phyloP scores from a whole-genome alignment of 2,888 invertebrate genomes.

The Ophion costatus region DNA sequence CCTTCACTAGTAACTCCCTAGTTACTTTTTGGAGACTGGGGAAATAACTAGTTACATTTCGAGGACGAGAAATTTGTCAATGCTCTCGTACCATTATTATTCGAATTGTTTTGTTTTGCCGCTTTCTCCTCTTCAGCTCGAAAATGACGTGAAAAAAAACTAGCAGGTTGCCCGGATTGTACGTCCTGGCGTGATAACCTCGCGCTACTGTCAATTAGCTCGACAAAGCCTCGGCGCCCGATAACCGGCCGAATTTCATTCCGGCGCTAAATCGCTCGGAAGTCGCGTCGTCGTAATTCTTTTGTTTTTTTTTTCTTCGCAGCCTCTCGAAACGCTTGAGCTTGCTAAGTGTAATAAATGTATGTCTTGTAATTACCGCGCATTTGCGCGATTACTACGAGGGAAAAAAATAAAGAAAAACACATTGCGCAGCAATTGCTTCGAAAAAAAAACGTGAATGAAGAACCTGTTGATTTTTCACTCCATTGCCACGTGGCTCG shows the following conservation, averaged over 20 bases:
- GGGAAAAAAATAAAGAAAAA: slow-evolving; percentile 39
- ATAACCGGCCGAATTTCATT: background rate
- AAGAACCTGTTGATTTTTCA: background rate
- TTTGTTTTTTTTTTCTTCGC: slow-evolving; percentile 31
- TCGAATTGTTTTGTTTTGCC: background rate
- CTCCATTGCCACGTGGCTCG: background rate
- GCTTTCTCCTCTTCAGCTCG: background rate
- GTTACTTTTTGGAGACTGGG: too few relatives aligned
- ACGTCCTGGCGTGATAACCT: background rate
- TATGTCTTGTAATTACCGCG: slow-evolving; percentile 57
- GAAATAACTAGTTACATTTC: background rate
- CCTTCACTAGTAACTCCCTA: too few relatives aligned
- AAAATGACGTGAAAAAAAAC: background rate
- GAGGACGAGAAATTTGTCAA: background rate
- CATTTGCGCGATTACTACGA: slow-evolving; percentile 49
- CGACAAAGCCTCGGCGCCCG: background rate
- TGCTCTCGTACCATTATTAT: background rate
- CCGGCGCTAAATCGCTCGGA: background rate
- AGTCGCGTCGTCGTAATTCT: too few relatives aligned
- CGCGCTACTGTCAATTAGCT: background rate
- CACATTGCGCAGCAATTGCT: slow-evolving; percentile 52
- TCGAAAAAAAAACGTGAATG: slow-evolving; percentile 24
- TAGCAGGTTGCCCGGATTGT: background rate
- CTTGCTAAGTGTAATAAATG: slow-evolving; percentile 64
- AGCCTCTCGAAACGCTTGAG: slow-evolving; percentile 55